Percentiles rank a stretch among this genome's conserved stretches.
These are phyloP conservation scores for Caenorhabditis sp. DNA, from an alignment of 2,888 invertebrate genomes.

Conservation along the genomic window DNA sequence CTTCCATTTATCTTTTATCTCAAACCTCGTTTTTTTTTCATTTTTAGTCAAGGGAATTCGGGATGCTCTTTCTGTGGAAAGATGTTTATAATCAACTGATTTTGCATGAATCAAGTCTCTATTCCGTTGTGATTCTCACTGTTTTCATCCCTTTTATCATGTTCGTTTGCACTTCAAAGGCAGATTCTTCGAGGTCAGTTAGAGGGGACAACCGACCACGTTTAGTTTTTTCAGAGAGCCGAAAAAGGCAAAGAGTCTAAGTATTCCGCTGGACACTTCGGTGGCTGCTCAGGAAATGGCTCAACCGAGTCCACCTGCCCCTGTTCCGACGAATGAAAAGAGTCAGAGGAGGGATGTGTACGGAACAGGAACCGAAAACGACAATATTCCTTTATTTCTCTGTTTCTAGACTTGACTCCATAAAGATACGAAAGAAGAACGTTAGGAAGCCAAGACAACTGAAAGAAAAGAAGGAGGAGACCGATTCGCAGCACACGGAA, in stretches of 20 bases:
- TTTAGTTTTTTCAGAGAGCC: constrained; percentile 1
- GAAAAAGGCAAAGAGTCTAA: neutral
- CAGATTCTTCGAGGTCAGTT: neutral
- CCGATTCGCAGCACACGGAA: constrained; percentile 45
- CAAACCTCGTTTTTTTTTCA: neutral
- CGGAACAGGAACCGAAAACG: neutral
- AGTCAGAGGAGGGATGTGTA: neutral
- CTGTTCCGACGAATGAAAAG: neutral
- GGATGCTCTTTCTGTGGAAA: constrained; percentile 27
- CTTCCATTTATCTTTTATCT: neutral
- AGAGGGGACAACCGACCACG: neutral
- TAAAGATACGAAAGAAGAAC: constrained; percentile 38
- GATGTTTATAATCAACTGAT: constrained; percentile 22
- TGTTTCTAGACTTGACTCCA: constrained; percentile 34
- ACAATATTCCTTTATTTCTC: neutral
- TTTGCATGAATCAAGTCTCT: constrained; percentile 25
- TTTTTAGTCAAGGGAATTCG: constrained; percentile 7
- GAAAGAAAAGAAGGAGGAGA: constrained; percentile 10
- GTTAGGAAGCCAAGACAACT: neutral
- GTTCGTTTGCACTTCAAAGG: constrained; percentile 5
- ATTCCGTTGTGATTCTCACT: neutral
- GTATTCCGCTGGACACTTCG: neutral
- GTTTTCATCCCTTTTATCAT: constrained; percentile 1
- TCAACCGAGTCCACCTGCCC: neutral
- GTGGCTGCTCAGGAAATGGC: constrained; percentile 7